These are phyloP conservation scores for Bostrychus sinensis DNA, from an alignment of 2,113 vertebrate species.

Conservation along the genomic window DNA sequence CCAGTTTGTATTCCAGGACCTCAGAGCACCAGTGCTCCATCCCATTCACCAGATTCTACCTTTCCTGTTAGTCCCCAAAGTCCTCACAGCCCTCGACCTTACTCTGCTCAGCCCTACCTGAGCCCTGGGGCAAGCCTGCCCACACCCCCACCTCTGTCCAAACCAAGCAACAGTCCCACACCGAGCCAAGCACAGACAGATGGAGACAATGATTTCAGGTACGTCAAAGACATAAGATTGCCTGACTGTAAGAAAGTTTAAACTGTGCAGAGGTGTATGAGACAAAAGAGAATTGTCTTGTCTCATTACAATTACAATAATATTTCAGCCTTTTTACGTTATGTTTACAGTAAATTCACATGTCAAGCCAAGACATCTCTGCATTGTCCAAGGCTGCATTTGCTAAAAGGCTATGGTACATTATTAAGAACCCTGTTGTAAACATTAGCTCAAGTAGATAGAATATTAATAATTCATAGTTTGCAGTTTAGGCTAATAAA, in stretches of 20 bases:
- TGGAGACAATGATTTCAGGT: conserved; percentile 77
- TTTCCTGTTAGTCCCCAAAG: conserved; percentile 55
- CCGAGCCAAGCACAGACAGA: conserved; percentile 39
- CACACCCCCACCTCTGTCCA: conserved; percentile 28
- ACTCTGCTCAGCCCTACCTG: conserved; percentile 43
- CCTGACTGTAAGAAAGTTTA: too few species aligned
- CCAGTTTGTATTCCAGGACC: conserved; percentile 73
- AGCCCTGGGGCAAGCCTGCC: conserved; percentile 28
- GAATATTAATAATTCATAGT: too few species aligned
- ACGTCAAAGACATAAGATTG: too few species aligned
- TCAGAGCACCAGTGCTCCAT: conserved; percentile 30
- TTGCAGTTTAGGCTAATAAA: too few species aligned
- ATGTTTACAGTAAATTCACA: too few species aligned
- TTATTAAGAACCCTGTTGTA: too few species aligned
- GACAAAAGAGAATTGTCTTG: too few species aligned
- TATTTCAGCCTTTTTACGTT: too few species aligned
- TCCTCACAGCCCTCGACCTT: conserved; percentile 48
- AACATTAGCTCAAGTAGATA: too few species aligned
- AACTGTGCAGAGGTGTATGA: too few species aligned
- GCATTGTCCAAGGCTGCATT: not conserved
- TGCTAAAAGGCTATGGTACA: too few species aligned
- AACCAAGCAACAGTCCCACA: conserved; percentile 39
- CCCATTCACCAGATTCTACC: conserved; percentile 55
- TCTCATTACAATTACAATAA: too few species aligned
- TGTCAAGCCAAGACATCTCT: not conserved